phyloP scores from a whole-genome alignment of 2,888 invertebrate species.

The Hydroisotoma schaefferi region DNA sequence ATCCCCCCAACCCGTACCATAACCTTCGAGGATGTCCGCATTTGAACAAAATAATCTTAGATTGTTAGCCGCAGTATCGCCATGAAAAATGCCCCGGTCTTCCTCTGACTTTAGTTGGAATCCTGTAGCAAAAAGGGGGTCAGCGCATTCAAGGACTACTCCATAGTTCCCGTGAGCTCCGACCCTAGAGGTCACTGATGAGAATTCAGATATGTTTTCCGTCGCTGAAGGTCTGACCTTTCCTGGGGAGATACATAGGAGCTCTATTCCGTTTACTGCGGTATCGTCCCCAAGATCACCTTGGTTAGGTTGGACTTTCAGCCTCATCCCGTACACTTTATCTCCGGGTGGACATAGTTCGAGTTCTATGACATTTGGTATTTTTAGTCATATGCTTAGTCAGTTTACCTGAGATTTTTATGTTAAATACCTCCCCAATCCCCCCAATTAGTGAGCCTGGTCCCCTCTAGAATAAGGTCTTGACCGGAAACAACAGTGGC shows the following conservation, averaged over 20 bases:
- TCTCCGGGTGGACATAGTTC: constrained; percentile 32
- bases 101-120: constrained; percentile 42
- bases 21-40: constrained; percentile 20
- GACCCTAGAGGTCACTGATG: background rate
- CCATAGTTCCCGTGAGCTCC: background rate
- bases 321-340: constrained; percentile 39
- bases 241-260: constrained; percentile 29
- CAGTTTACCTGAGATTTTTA: background rate
- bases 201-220: background rate
- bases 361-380: background rate
- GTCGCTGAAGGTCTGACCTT: background rate
- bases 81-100: constrained; percentile 25
- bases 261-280: constrained; percentile 39
- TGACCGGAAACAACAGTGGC: background rate
- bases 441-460: background rate
- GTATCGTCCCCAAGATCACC: constrained; percentile 39
- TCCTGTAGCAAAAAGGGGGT: constrained; percentile 37
- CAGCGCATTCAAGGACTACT: background rate
- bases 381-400: background rate
- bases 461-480: background rate
- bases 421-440: background rate
- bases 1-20: constrained; percentile 33
- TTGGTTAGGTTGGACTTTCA: constrained; percentile 30
- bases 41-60: constrained; percentile 27
- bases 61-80: constrained; percentile 43